Conservation (phyloP, 1,140 invertebrate species). For the Phortica variegata region DNA sequence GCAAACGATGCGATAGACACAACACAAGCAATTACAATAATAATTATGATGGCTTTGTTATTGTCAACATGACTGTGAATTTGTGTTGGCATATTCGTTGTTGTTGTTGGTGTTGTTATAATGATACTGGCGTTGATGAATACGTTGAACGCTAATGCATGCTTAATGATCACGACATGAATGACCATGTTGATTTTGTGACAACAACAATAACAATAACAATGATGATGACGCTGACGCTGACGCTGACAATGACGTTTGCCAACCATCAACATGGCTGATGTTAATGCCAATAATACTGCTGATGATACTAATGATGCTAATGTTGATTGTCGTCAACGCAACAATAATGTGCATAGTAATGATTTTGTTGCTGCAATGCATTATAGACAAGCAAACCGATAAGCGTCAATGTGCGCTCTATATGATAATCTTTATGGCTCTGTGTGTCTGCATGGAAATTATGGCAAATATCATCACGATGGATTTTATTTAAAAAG, state of each 20-base stretch:
- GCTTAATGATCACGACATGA: constrained; percentile 49
- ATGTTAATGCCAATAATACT: constrained; percentile 29
- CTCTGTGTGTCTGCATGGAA: no score
- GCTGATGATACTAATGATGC: constrained; percentile 44
- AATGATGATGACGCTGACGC: constrained; percentile 19
- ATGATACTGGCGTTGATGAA: constrained; percentile 30
- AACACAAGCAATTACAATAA: constrained; percentile 5
- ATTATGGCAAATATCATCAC: no score
- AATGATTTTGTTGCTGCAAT: no score
- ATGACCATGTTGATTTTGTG: no score
- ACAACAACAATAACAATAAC: no score
- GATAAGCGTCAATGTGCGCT: no score
- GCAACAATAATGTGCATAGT: no score
- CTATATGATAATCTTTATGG: no score
- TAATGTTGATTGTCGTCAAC: constrained; percentile 49
- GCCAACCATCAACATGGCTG: no score
- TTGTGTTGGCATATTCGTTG: background rate
- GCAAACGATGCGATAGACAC: constrained; percentile 33
- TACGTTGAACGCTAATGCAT: constrained; percentile 52
- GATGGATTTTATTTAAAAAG: no score
- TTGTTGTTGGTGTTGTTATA: background rate
- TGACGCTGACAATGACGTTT: constrained; percentile 9
- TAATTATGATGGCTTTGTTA: background rate
- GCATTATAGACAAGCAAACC: no score
- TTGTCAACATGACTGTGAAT: background rate